These are phyloP conservation scores for Norana najaformis DNA, from an alignment of 2,888 invertebrate genomes.

Conservation along the genomic window DNA sequence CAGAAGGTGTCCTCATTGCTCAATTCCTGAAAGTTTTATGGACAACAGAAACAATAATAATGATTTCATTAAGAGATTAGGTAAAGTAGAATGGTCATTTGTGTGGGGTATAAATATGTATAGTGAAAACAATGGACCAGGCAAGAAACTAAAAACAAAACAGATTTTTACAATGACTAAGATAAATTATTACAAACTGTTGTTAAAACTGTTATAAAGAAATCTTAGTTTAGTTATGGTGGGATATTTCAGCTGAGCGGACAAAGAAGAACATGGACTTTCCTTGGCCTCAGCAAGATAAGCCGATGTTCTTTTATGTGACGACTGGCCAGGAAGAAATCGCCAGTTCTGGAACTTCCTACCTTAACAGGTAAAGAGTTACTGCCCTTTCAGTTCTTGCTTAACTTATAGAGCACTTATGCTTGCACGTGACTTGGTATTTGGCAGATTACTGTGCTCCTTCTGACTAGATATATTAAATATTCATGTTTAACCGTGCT, in stretches of 20 bases:
- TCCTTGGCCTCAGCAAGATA: constrained; percentile 90
- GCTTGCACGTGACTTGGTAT: background rate
- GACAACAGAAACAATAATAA: background rate
- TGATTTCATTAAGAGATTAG: background rate
- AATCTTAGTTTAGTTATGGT: too few species aligned
- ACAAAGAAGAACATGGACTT: constrained; percentile 85
- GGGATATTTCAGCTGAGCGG: constrained; percentile 74
- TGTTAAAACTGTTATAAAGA: background rate
- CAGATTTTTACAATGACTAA: background rate
- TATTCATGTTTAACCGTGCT: background rate
- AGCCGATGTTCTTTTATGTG: constrained; percentile 98
- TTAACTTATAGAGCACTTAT: background rate
- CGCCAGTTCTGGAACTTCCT: constrained; percentile 96
- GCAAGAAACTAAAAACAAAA: background rate
- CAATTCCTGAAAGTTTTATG: background rate
- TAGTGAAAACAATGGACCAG: background rate
- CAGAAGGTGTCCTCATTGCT: background rate
- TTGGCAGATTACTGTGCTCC: background rate
- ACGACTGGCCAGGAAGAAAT: constrained; percentile 96
- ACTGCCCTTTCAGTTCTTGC: background rate
- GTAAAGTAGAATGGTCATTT: background rate
- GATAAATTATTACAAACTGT: background rate
- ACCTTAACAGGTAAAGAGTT: constrained; percentile 74
- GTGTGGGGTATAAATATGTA: background rate
- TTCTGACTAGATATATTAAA: background rate